Evolutionary conservation across 2,888 invertebrate species (phyloP), one percentile per base, ranked within the genome.

Genomic region (Phyto melanocephala): DNA sequence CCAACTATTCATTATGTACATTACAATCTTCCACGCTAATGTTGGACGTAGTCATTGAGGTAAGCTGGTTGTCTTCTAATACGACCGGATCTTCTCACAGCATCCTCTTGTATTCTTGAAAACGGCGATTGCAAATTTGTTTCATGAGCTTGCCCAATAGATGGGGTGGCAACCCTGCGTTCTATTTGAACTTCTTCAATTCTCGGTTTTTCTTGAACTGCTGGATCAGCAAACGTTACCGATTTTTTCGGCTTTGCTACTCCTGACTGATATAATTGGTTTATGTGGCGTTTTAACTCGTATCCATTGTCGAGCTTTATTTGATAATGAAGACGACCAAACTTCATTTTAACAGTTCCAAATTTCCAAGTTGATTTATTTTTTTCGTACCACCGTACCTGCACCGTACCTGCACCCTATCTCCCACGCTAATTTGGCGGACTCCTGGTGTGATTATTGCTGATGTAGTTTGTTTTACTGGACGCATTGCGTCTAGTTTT

Each of bases 271-370:
- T 68, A 40, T 6, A 54, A 10, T 22, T 81, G 67, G 13, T 79
- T 79, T 17, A 83, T 83, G 20, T 80, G 80, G 1, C 77, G 76
- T 62, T 83, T 83, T 20, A 80, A 10, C 24, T 54, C 22, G 15
- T 80, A 80, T 1, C 76, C 83, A 42, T 80, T 72, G 47, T 80
- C 76, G 6, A 83, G 72, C n/a, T 76, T 54, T 35, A 80, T 28
- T 62, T 62, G 65, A 24, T 83, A 80, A 47, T 80, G 76, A 13
- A 83, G 28, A 0, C 54, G 33, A 20, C 77, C 74, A 63, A 74
- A 58, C 40, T 78, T 83, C 13, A n/a, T 6, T 33, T 45, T 68
- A 2, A 83, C 62, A 2, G 22, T 33, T 11, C 77, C 83, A 58
- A 80, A 78, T 65, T 83, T 83, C 80, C 80, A 83, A n/a, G 24